These are phyloP conservation scores for Periophthalmodon schlosseri DNA, from an alignment of 2,113 vertebrate genomes.

Conservation along the genomic window DNA sequence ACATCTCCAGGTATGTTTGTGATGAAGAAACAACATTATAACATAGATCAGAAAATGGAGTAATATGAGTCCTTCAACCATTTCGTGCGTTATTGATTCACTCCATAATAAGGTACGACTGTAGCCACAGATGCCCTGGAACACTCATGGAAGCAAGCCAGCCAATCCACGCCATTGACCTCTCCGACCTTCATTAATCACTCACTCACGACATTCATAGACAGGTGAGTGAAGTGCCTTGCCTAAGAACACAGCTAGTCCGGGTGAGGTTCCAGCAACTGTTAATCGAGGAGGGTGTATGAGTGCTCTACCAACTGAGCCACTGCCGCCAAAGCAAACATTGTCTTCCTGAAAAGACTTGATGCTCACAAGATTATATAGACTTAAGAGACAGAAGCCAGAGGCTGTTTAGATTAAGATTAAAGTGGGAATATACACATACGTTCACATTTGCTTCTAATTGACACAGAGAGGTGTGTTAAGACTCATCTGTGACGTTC, in stretches of 20 bases:
- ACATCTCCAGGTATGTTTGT: no score
- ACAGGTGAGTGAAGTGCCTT: no score
- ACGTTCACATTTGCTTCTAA: constrained; percentile 2
- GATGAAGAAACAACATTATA: no score
- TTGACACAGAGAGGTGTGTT: constrained; percentile 10
- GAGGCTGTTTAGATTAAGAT: constrained; percentile 23
- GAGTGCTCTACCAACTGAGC: not conserved
- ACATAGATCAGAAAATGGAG: no score
- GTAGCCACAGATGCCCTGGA: not conserved
- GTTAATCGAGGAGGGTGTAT: not conserved
- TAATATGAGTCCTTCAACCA: not conserved
- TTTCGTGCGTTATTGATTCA: not conserved
- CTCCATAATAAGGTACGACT: not conserved
- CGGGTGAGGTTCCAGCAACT: no score
- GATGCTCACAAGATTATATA: constrained; percentile 7
- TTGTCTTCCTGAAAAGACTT: not conserved
- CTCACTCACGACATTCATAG: not conserved
- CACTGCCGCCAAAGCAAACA: not conserved
- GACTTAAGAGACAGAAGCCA: constrained; percentile 46
- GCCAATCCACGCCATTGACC: no score
- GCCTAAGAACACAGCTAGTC: no score
- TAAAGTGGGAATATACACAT: constrained; percentile 14
- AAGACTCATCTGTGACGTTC: constrained; percentile 40
- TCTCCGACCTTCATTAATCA: no score
- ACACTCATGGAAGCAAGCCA: not conserved